These are phyloP conservation scores for Machimus atricapillus DNA, from an alignment of 2,888 invertebrate genomes.

Conservation along the genomic window DNA sequence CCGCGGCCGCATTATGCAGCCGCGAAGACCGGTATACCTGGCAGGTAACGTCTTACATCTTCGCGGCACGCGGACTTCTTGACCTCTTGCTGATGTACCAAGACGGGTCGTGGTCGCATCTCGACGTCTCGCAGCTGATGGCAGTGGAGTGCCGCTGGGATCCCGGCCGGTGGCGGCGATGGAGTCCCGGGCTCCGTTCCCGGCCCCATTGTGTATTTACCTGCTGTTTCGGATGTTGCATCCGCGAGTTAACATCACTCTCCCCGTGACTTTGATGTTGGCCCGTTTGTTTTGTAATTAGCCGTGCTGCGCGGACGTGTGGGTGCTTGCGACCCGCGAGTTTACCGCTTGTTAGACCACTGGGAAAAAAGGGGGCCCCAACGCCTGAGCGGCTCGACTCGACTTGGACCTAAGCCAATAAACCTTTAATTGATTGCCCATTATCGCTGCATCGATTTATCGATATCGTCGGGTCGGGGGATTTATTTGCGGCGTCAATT, in stretches of 20 bases:
- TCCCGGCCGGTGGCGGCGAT: neutral
- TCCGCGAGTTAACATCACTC: constrained; percentile 29
- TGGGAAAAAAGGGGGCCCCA: neutral
- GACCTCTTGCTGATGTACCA: constrained; percentile 17
- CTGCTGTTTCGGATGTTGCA: constrained; percentile 26
- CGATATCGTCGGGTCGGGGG: neutral
- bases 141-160: neutral
- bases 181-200: neutral
- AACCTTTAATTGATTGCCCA: constrained; percentile 23
- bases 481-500: neutral
- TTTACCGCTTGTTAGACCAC: neutral
- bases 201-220: constrained; percentile 5
- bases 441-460: neutral
- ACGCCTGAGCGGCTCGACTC: neutral
- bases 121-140: neutral
- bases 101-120: constrained; percentile 25
- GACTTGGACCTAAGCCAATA: neutral
- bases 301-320: neutral
- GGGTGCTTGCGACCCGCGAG: neutral
- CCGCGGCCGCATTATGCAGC: neutral
- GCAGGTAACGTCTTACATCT: neutral
- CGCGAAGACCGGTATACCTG: neutral
- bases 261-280: constrained; percentile 26
- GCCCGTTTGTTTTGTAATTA: constrained; percentile 33
- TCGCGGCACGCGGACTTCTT: constrained; percentile 5